Evolutionary conservation across 2,888 invertebrate species (phyloP).

Genomic region (Cordilura impudica): DNA sequence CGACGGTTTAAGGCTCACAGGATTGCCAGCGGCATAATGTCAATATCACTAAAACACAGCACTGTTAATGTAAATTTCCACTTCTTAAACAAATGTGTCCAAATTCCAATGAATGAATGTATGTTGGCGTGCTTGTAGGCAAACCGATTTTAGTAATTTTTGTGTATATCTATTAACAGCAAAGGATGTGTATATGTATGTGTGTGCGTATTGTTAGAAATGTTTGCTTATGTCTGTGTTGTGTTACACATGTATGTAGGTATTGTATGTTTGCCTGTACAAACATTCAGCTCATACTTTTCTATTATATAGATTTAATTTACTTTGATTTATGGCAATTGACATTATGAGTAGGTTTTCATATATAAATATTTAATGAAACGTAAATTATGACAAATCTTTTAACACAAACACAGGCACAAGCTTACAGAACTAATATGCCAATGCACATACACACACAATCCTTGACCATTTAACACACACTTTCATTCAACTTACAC

Average conservation of each 20-base stretch:
- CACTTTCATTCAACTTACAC: constrained; percentile 16
- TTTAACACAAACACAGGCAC: constrained; percentile 25
- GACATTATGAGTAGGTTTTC: constrained; percentile 57
- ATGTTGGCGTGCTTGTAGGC: not conserved
- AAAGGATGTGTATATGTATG: not conserved
- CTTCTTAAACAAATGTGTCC: not conserved
- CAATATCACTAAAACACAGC: not conserved
- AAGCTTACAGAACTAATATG: not conserved
- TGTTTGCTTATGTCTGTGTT: not conserved
- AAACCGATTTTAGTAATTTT: not conserved
- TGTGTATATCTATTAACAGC: not conserved
- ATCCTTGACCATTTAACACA: constrained; percentile 10
- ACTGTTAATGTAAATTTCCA: not conserved
- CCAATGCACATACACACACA: not conserved
- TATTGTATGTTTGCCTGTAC: not conserved
- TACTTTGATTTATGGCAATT: constrained; percentile 61
- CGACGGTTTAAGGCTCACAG: not conserved
- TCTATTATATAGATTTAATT: constrained; percentile 45
- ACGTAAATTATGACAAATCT: constrained; percentile 61
- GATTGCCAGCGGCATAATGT: not conserved
- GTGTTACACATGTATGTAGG: not conserved
- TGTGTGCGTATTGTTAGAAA: too few species aligned
- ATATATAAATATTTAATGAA: constrained; percentile 62
- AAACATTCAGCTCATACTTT: not conserved
- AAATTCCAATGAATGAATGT: not conserved